Base-by-base conservation (phyloP, 2,888 invertebrate genomes). In the Dascillus cervinus region DNA sequence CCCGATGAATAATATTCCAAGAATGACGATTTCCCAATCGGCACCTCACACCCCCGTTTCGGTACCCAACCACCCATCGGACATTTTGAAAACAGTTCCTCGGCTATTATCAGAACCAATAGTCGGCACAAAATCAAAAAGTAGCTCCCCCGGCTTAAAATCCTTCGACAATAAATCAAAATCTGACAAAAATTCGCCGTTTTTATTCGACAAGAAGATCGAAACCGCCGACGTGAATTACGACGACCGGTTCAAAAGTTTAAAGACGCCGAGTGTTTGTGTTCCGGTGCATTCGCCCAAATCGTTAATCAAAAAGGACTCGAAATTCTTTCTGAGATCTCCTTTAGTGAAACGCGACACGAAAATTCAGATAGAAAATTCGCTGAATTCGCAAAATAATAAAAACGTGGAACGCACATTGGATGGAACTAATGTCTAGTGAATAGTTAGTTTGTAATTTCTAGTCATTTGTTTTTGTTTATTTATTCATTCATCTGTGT, bases 1-100 rank as follows among this genome's bases (percentile, higher is more conserved):
- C 3, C 50, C 55, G n/a, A 52, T 46, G 3, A 55, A 45, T 22
- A 50, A 49, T 11, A 45, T 57, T 6, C 53, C 49, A 14, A 50
- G 53, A 22, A 58, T 56, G 53, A 46, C 56, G 14, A 51, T 64
- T 13, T 65, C 65, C 1, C 64, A 65, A 43, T 65, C 64, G 4
- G 64, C 64, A 2, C 65, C 65, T 1, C 65, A 66, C 34, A 65
- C 66, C 3, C 66, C 67, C 3, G 60, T 65, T 3, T 62, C 62
- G 3, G 56, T 58, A 3, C 54, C 60, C 2, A 49, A 47, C 37
- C 58, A 63, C 39, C 42, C 40, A 9, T 47, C 48, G 4, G 44
- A 48, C 3, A 44, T 53, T 15, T 52, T 57, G 25, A 62, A 58
- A 35, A 45, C 61, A 3, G 63, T 65, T 4, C 58, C 59, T 4